Evolutionary conservation across 2,113 vertebrate species (phyloP).

Genomic region (Saguinus midas): DNA sequence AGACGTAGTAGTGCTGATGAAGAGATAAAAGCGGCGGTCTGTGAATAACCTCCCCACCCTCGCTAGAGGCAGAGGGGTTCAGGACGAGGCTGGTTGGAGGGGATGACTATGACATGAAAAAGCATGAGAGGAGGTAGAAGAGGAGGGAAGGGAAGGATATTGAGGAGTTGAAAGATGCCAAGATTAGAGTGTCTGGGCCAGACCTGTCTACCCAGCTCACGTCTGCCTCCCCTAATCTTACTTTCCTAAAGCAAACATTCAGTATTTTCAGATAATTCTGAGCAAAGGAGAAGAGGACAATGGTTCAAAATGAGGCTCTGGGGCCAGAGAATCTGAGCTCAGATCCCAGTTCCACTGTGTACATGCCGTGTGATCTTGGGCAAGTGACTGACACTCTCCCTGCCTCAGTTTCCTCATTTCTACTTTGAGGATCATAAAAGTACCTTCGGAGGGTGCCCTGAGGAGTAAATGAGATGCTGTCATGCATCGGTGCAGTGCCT

Average conservation of each 20-base stretch:
- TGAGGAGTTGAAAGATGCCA: neutral
- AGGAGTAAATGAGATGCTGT: neutral
- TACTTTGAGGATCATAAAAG: neutral
- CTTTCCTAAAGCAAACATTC: neutral
- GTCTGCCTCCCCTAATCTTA: neutral
- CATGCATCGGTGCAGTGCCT: too few relatives aligned
- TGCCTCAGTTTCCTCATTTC: neutral
- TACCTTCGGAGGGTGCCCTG: neutral
- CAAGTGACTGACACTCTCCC: neutral
- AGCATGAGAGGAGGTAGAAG: neutral
- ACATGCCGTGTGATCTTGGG: neutral
- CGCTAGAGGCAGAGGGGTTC: neutral
- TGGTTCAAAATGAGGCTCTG: neutral
- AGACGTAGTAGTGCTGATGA: neutral
- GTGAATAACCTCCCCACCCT: neutral
- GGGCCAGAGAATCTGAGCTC: neutral
- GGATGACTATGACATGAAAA: neutral
- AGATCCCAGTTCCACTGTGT: neutral
- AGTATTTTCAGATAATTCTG: neutral
- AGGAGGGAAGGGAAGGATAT: neutral
- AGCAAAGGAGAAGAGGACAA: neutral
- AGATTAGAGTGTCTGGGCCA: neutral
- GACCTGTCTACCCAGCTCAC: neutral
- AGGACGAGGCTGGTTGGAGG: neutral
- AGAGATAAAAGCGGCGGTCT: neutral